A percentile compares a stretch with the other conserved stretches of the same genome.
phyloP scores from a whole-genome alignment of 2,797 vertebrate genomes.

The Catamblyrhynchus diadema region DNA sequence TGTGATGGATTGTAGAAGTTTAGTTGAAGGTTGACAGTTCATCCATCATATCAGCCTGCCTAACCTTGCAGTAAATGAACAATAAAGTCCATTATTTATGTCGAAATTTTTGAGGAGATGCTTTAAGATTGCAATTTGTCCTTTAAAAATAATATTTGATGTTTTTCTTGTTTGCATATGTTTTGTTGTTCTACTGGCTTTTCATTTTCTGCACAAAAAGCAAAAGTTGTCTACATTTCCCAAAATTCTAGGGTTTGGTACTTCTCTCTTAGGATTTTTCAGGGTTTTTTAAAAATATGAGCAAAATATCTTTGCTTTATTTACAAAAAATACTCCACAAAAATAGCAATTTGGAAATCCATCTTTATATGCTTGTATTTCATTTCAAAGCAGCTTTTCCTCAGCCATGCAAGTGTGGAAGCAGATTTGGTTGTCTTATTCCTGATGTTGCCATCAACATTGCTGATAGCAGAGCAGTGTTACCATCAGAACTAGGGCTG shows the following conservation, averaged over 20 bases:
- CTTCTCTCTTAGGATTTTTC: background rate
- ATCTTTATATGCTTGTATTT: background rate
- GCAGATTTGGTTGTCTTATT: background rate
- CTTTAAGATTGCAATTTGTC: conserved; percentile 12
- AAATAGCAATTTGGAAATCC: background rate
- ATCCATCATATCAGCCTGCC: conserved; percentile 88
- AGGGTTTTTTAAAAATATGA: fast-evolving
- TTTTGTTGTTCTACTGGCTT: background rate
- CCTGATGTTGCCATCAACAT: no score
- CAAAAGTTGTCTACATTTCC: background rate
- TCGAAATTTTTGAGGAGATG: conserved; percentile 40
- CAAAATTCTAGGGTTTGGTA: background rate
- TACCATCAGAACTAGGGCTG: background rate
- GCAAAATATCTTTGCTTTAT: background rate
- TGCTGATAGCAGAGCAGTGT: background rate
- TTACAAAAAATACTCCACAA: background rate
- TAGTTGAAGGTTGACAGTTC: conserved; percentile 85
- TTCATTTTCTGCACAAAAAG: background rate
- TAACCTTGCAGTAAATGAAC: conserved; percentile 94
- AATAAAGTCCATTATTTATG: conserved; percentile 83
- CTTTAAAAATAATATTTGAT: background rate
- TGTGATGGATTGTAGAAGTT: conserved; percentile 84
- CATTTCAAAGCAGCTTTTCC: background rate
- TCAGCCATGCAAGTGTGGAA: background rate
- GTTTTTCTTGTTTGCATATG: background rate